Evolutionary conservation across 2,113 vertebrate species (phyloP), one percentile per base, ranked within the genome.

Genomic region (Mormoops blainvillei): DNA sequence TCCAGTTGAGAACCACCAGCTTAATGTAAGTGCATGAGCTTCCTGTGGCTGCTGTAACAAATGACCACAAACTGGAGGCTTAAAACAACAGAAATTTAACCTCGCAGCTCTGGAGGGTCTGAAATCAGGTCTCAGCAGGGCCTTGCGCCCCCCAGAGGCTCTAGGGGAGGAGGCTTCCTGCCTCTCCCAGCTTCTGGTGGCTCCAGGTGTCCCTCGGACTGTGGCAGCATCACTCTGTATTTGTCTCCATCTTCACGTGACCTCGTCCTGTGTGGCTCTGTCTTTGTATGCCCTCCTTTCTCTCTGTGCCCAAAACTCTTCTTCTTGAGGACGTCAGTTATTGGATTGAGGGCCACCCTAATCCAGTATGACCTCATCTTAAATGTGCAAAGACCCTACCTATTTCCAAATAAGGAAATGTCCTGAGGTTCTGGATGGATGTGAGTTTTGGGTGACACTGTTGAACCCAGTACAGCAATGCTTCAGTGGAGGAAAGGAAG

Each of bases 61-160:
- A 56, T 6, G 0, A 2, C 71, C 91, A 4, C 38, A 20, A 4
- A 26, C 36, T 3, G 10, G 19, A 19, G 26, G 12, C 67, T 22
- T 43, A 11, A 82, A 54, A n/a, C n/a, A 31, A 7, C 26, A 7
- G 52, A 18, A 28, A 5, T 26, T 0, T 11, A 2, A 22, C 4
- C 38, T 73, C 14, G 1, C 14, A 11, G 67, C 28, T 10, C 65
- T 26, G 4, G 33, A 65, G 54, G 19, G n/a, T 33, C 12, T 26
- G 24, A 9, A 15, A 1, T 28, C 2, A 5, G 54, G 65, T 20
- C 11, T 22, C 0, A 1, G 1, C 67, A 36, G 36, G 54, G 67
- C 54, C 10, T 0, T 0, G 33, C 43, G 50, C 86, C 54, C 31
- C 15, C 67, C 26, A 33, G 15, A 26, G 43, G 56, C 65, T 48